Conservation (phyloP, 2,888 invertebrate species). For the Parascotia fuliginaria region DNA sequence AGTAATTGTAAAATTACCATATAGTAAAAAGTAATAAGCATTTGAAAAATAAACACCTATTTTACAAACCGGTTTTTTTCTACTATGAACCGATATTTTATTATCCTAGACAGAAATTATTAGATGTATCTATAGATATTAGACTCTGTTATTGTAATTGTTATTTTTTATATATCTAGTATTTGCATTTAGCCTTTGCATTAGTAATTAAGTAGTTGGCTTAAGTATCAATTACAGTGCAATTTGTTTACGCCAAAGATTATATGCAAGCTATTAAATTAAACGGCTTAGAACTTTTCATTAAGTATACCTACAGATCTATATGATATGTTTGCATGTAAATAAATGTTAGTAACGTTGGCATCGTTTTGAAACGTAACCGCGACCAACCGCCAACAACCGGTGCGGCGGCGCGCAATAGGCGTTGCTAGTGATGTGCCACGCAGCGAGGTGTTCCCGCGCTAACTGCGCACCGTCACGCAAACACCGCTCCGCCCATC, state of each 20-base stretch:
- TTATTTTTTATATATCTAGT: constrained; percentile 12
- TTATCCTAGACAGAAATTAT: too few species aligned
- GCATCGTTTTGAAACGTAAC: constrained; percentile 47
- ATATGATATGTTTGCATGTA: background rate
- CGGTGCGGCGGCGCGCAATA: constrained; percentile 57
- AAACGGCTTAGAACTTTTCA: too few species aligned
- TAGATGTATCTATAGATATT: too few species aligned
- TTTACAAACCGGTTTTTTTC: too few species aligned
- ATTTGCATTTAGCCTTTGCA: constrained; percentile 1
- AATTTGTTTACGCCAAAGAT: constrained; percentile 10
- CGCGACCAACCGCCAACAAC: constrained; percentile 55
- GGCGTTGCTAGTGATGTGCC: constrained; percentile 83
- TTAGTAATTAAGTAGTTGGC: background rate
- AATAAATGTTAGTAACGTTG: constrained; percentile 34
- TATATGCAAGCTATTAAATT: background rate
- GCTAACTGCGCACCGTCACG: constrained; percentile 77
- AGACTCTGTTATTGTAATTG: too few species aligned
- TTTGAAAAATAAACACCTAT: background rate
- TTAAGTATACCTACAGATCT: background rate
- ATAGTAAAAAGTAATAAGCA: background rate
- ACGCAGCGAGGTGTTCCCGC: constrained; percentile 75
- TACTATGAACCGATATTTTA: constrained; percentile 10
- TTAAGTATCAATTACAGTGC: constrained; percentile 13
- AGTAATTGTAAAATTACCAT: background rate
- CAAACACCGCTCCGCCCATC: constrained; percentile 79